Percentiles rank a stretch among this genome's conserved stretches.
These are phyloP conservation scores for Aselliscus stoliczkanus DNA, from an alignment of 2,797 vertebrate species.

Conservation along the genomic window DNA sequence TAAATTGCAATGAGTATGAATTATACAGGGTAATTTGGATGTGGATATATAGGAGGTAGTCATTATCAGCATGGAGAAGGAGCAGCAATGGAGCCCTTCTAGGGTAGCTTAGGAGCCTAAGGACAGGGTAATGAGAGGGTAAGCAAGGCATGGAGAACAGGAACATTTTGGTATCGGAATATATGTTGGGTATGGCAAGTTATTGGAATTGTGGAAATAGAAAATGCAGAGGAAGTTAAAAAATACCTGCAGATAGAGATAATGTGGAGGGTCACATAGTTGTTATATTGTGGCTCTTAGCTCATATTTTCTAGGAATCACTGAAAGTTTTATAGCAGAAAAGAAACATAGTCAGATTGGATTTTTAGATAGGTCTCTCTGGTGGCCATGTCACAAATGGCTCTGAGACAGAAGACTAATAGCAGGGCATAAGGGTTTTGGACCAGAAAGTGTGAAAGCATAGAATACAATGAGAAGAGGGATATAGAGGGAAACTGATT, in stretches of 20 bases:
- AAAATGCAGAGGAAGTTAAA: not conserved
- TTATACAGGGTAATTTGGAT: no score
- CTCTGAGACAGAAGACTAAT: not conserved
- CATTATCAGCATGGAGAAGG: not conserved
- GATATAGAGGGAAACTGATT: not conserved
- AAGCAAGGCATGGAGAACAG: not conserved
- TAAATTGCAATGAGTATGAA: not conserved
- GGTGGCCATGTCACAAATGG: not conserved
- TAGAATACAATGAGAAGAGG: not conserved
- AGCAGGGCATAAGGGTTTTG: not conserved
- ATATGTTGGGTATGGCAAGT: not conserved
- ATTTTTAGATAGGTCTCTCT: not conserved
- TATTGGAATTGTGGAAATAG: not conserved
- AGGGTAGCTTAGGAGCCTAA: not conserved
- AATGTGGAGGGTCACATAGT: not conserved
- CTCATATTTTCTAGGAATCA: not conserved
- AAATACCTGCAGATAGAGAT: not conserved
- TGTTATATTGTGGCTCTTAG: not conserved
- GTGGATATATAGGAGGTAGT: not conserved
- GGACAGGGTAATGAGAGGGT: accelerated
- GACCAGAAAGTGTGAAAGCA: not conserved
- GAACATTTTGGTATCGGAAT: not conserved
- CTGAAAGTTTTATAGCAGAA: not conserved
- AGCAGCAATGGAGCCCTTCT: not conserved
- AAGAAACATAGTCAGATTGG: not conserved